Base-by-base conservation (phyloP, 2,888 invertebrate species). In the Mesorhabditis spiculigera region DNA sequence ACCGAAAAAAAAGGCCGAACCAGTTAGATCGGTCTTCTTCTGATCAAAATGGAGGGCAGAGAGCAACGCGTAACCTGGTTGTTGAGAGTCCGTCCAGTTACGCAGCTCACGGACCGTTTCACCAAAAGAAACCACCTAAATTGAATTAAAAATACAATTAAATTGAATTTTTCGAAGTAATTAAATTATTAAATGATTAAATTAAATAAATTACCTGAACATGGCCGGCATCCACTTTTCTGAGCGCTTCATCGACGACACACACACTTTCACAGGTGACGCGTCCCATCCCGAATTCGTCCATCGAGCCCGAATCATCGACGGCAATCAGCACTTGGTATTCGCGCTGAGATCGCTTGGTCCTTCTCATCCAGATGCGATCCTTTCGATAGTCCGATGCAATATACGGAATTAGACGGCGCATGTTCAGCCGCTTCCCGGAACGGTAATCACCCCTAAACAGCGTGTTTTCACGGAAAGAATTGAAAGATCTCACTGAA, bases 321-420 rank as follows among this genome's bases (percentile, higher is more conserved):
- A 50, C 5, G 5, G 8, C n/a, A 62, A 10, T 4, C 8, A 6
- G 41, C 13, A 77, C 76, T 87, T 95, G 95, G 87, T 98, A 98
- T 81, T 97, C 93, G 66, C 98, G 90, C 85, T 94, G 93, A 0
- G 93, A 94, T 0, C 95, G 95, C 86, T 94, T 94, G 0, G 94
- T 96, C 69, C 98, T 89, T 13, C 97, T 89, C 83, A 99, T 86
- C 98, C 98, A 99, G 84, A 99, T 99, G 87, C 96, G 95, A 87
- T 99, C 97, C 87, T 98, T 98, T 64, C 97, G 90, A 88, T 96
- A 99, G 87, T 97, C 93, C 73, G 96, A 96, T 28, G 99, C 99
- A 78, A 99, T 95, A 88, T 98, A 99, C 0, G 97, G 94, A 85
- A 98, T 95, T 69, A 99, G 93, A 84, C 93, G 93, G 65, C 96